Conservation (phyloP, 2,113 vertebrate genomes). For the Dermatemys mawii region DNA sequence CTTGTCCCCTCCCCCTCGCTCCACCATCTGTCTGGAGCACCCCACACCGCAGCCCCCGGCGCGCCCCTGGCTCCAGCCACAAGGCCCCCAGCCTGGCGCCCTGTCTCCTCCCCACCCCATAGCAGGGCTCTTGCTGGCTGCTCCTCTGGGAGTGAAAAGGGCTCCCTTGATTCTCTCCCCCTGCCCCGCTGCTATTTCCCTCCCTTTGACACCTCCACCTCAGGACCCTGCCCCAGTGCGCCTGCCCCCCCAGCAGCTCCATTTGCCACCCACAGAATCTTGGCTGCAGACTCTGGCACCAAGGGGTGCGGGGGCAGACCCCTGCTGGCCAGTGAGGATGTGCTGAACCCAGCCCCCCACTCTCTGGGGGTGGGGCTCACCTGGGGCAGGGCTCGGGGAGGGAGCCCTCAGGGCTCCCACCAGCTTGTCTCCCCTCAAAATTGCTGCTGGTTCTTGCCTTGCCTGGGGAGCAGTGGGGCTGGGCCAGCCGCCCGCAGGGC, state of each 20-base stretch:
- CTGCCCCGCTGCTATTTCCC: neutral
- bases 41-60: neutral
- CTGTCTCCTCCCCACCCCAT: neutral
- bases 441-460: neutral
- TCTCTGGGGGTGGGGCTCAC: neutral
- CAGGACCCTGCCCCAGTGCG: no score
- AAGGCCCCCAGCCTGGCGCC: fast-evolving
- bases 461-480: no score
- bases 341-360: neutral
- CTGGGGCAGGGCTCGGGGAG: fast-evolving
- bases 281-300: neutral
- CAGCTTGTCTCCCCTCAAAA: no score
- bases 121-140: neutral
- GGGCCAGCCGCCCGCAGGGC: neutral
- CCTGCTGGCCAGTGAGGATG: neutral
- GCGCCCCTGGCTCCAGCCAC: neutral
- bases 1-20: neutral
- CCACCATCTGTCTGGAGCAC: neutral
- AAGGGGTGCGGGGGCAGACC: neutral
- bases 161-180: no score
- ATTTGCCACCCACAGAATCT: neutral
- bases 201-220: no score
- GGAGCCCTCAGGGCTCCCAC: neutral
- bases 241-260: neutral
- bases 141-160: no score